Percentiles rank a stretch among this genome's conserved stretches.
Conservation (phyloP, 1,140 invertebrate species). For the Homarus americanus region DNA sequence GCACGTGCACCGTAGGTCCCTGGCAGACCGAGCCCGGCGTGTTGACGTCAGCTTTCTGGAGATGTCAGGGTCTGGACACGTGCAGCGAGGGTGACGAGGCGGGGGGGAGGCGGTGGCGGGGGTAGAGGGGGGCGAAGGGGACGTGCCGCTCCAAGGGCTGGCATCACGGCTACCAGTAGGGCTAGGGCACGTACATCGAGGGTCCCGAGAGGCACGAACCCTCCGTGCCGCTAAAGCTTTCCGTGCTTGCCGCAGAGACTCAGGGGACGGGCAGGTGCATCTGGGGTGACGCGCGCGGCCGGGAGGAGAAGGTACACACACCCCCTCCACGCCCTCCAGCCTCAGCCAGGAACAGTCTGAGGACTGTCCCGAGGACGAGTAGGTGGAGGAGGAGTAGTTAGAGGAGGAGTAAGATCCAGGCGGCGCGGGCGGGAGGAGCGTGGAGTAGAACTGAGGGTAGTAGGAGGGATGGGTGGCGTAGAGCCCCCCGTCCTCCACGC, state of each 20-base stretch:
- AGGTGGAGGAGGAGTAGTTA: slow-evolving; percentile 68
- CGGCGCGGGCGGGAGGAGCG: slow-evolving; percentile 66
- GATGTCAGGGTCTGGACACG: slow-evolving; percentile 52
- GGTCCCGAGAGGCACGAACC: slow-evolving; percentile 41
- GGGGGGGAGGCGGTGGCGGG: slow-evolving; percentile 59
- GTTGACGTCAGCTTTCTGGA: slow-evolving; percentile 1
- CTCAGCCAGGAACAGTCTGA: slow-evolving; percentile 67
- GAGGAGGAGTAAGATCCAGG: slow-evolving; percentile 69
- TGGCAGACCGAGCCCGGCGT: slow-evolving; percentile 36
- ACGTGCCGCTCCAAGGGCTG: slow-evolving; percentile 59
- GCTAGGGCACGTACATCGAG: slow-evolving; percentile 61
- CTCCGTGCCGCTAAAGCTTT: slow-evolving; percentile 55
- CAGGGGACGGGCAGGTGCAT: slow-evolving; percentile 61
- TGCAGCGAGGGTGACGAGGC: slow-evolving; percentile 62
- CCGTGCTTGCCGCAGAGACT: slow-evolving; percentile 59
- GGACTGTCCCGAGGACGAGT: slow-evolving; percentile 66
- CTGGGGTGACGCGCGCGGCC: slow-evolving; percentile 51
- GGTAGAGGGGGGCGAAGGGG: slow-evolving; percentile 58
- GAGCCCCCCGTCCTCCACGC: slow-evolving; percentile 70
- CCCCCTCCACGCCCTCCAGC: slow-evolving; percentile 54
- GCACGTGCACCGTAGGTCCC: slow-evolving; percentile 57
- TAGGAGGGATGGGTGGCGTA: slow-evolving; percentile 70
- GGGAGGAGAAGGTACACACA: slow-evolving; percentile 25
- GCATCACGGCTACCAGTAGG: slow-evolving; percentile 53
- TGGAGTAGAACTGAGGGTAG: slow-evolving; percentile 71